Percentiles rank a stretch among this genome's conserved stretches.
These are phyloP conservation scores for Hemicrepidius hirtus DNA, from an alignment of 2,888 invertebrate species.

Conservation along the genomic window DNA sequence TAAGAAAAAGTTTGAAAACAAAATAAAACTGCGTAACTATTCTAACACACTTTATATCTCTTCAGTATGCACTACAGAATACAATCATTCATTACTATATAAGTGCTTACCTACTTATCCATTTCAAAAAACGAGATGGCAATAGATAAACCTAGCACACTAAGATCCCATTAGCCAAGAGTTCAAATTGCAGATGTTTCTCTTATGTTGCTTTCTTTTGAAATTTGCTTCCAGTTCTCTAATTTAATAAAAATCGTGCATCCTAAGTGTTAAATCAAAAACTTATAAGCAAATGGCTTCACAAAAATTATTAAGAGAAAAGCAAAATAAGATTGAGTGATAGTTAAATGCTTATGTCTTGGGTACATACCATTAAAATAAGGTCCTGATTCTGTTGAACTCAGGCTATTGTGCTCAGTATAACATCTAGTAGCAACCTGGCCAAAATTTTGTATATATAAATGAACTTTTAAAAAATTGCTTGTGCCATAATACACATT, in stretches of 20 bases:
- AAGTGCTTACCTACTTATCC: slow-evolving; percentile 34
- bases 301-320: no score
- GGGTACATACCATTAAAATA: no score
- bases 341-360: not conserved
- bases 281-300: no score
- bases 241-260: not conserved
- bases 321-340: not conserved
- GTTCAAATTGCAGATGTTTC: slow-evolving; percentile 25
- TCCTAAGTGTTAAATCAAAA: slow-evolving; percentile 6
- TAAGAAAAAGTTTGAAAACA: slow-evolving; percentile 13
- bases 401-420: slow-evolving; percentile 9
- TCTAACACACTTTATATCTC: slow-evolving; percentile 45
- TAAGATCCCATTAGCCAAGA: slow-evolving; percentile 11
- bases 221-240: not conserved
- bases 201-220: not conserved
- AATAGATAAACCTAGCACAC: slow-evolving; percentile 5
- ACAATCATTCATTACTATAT: slow-evolving; percentile 44
- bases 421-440: slow-evolving; percentile 26
- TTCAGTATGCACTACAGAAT: slow-evolving; percentile 46
- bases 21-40: slow-evolving; percentile 46
- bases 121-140: slow-evolving; percentile 20
- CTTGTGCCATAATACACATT: slow-evolving; percentile 47
- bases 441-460: slow-evolving; percentile 45
- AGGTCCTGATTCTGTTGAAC: not conserved
- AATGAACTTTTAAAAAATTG: slow-evolving; percentile 42